phyloP scores from a whole-genome alignment of 2,888 invertebrate species.

The Chrysotoxum bicinctum region DNA sequence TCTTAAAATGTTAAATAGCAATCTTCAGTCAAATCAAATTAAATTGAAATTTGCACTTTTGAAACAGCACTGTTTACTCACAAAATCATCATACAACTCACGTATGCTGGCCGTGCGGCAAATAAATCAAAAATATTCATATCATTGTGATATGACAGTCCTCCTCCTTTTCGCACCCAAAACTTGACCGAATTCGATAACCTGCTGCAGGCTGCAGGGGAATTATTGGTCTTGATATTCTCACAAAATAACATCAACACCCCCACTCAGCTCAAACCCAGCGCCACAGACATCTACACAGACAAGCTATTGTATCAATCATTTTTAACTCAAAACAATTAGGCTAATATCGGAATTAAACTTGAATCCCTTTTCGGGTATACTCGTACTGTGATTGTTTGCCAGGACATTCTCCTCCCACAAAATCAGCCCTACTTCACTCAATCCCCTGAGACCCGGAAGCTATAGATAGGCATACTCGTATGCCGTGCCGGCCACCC shows the following conservation, averaged over 20 bases:
- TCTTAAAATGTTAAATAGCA: too few species aligned
- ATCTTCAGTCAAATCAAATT: too few species aligned
- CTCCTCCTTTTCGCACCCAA: neutral
- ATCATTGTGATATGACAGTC: constrained; percentile 9
- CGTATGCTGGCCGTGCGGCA: constrained; percentile 29
- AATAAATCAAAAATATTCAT: constrained; percentile 69
- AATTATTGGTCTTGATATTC: neutral
- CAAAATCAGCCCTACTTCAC: neutral
- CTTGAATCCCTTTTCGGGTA: constrained; percentile 43
- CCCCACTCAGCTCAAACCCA: neutral
- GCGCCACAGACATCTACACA: neutral
- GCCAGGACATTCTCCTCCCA: neutral
- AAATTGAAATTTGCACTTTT: too few species aligned
- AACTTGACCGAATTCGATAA: neutral
- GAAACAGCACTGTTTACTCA: neutral
- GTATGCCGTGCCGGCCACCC: neutral
- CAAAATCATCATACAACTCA: neutral
- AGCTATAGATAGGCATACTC: neutral
- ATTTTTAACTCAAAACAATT: constrained; percentile 68
- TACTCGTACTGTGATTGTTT: constrained; percentile 38
- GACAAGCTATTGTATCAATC: constrained; percentile 52
- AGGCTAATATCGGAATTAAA: constrained; percentile 67
- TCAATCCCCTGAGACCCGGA: neutral
- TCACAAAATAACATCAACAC: neutral
- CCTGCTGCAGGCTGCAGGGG: neutral